Percentiles rank a stretch among this genome's conserved stretches.
Conservation (phyloP, 2,888 invertebrate species). For the Willowsia nigromaculata region DNA sequence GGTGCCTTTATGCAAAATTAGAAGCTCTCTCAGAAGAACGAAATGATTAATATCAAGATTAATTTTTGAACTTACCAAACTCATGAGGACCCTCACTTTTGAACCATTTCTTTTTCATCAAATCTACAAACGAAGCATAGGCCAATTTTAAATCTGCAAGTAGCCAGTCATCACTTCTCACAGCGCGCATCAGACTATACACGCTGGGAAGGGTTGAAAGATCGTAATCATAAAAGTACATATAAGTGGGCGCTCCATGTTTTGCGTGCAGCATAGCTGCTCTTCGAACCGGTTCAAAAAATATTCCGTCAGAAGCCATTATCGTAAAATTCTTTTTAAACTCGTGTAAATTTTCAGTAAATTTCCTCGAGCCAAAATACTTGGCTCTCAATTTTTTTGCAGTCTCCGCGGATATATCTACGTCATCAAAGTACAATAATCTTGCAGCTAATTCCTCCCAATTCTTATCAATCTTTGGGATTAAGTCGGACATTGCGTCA, state of each 20-base stretch:
- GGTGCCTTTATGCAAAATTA: not conserved
- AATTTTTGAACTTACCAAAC: not conserved
- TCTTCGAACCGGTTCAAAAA: slow-evolving; percentile 42
- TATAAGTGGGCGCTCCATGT: slow-evolving; percentile 49
- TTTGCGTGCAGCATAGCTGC: slow-evolving; percentile 50
- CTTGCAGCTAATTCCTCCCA: slow-evolving; percentile 22
- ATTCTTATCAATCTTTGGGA: slow-evolving; percentile 26
- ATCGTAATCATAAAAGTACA: slow-evolving; percentile 69
- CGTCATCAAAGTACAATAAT: not conserved
- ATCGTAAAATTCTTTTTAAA: slow-evolving; percentile 58
- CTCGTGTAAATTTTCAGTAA: slow-evolving; percentile 10
- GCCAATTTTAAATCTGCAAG: slow-evolving; percentile 44
- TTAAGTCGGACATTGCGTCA: slow-evolving; percentile 27
- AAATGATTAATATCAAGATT: not conserved
- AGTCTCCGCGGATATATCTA: not conserved
- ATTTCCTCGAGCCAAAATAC: slow-evolving; percentile 63
- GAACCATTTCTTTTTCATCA: not conserved
- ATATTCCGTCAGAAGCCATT: slow-evolving; percentile 62
- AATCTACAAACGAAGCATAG: not conserved
- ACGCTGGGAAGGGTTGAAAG: slow-evolving; percentile 36
- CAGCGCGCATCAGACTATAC: slow-evolving; percentile 49
- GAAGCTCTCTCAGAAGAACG: not conserved
- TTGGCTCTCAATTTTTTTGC: slow-evolving; percentile 50
- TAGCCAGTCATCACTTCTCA: slow-evolving; percentile 43
- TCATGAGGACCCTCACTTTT: not conserved